phyloP scores from a whole-genome alignment of 2,113 vertebrate genomes.

The Sitta europaea region DNA sequence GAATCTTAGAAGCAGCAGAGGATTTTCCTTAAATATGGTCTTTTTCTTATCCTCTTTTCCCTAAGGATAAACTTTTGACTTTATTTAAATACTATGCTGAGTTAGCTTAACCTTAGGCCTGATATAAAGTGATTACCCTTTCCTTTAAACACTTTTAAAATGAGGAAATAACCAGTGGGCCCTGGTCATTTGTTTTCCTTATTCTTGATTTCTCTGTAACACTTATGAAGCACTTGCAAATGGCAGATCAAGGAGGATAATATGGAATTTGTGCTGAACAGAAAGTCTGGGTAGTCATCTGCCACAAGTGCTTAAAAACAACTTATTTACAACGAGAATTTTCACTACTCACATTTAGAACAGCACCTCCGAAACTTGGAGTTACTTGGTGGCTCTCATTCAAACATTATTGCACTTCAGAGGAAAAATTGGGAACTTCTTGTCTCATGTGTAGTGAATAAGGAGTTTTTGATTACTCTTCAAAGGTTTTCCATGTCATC shows the following conservation, averaged over 20 bases:
- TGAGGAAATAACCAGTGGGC: not conserved
- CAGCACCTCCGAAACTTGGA: not conserved
- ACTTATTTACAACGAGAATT: not conserved
- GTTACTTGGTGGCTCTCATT: not conserved
- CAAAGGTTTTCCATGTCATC: not conserved
- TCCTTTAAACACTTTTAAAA: not conserved
- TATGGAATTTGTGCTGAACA: not conserved
- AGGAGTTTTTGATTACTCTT: not conserved
- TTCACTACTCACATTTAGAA: not conserved
- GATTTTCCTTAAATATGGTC: not conserved
- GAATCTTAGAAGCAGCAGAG: not conserved
- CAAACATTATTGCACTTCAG: not conserved
- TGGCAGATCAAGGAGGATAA: not conserved
- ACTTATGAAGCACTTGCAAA: not conserved
- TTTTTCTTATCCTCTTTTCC: not conserved
- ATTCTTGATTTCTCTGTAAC: not conserved
- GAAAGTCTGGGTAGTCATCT: fast-evolving
- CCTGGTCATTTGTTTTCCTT: not conserved
- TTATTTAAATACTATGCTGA: not conserved
- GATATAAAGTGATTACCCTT: not conserved
- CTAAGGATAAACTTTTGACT: not conserved
- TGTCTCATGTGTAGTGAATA: not conserved
- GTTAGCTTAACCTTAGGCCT: not conserved
- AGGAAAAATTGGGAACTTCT: not conserved
- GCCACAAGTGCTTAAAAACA: not conserved